Base-by-base conservation (phyloP, 2,113 vertebrate species). In the Aspiorhynchus laticeps region DNA sequence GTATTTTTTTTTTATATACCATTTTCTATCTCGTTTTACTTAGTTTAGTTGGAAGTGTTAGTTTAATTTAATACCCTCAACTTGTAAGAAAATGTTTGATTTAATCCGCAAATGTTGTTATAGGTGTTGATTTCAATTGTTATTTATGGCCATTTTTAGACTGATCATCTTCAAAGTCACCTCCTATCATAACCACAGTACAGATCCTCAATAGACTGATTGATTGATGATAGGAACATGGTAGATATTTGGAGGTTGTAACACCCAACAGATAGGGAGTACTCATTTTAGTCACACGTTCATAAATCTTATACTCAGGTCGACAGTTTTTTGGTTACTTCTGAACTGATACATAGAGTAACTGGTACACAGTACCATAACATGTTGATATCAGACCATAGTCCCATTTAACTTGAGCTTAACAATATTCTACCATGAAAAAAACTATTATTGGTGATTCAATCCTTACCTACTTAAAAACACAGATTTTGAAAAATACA, bases 341-440 rank as follows among this genome's bases (percentile, higher is more conserved):
- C 51, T 33, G 74, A 61, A 63, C n/a, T 84, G 19, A 61, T 85
- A 19, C 24, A 48, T 17, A 73, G 73, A 14, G 15, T 84, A 73
- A 17, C 10, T n/a, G 59, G 15, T n/a, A 28, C 46, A 48, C 11
- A 12, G 46, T 48, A 46, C 11, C 43, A 46, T 46, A 46, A 46
- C 43, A 12, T 5, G 38, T 48, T 48, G 46, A 14, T 48, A 12
- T 48, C 46, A 14, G 46, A 48, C 12, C 46, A 48, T 48, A 14
- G 11, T 48, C 46, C 46, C 46, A 48, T 48, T 48, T 48, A 11
- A 14, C 46, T 48, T 48, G 10, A 48, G 11, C 0, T 48, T 48
- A 48, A 48, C 46, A 48, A 12, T 48, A 4, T 26, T 38, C 9
- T 48, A 4, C 63, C 48, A 24, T 28, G n/a, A 48, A 48, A 51